Base-by-base conservation (phyloP, 2,797 vertebrate genomes). In the Oreortyx pictus region DNA sequence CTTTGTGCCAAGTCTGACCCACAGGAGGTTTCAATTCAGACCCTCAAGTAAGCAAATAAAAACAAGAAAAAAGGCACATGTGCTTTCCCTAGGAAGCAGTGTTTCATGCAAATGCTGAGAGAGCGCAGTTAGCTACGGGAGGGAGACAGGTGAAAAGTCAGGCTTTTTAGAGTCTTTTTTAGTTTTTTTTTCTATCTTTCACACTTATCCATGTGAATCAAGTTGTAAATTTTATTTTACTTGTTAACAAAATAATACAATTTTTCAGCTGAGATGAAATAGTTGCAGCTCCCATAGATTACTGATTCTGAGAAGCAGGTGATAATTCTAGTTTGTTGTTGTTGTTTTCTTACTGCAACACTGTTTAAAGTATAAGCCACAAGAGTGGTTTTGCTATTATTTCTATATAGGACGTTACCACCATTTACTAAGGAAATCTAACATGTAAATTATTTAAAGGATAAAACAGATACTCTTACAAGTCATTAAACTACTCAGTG, bases 261-360 rank as follows among this genome's bases (percentile, higher is more conserved):
- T 95, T 91, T 49, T 82, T 92, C 46, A 93, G 39, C 80, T 91
- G 79, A 67, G 35, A 43, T 91, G 81, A 72, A n/a, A 39, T 80
- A 37, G n/a, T 73, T 92, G 44, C 82, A 65, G 86, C 91, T 97
- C 89, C 82, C 90, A 76, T 93, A 96, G 72, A 91, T 94, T 80
- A 81, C 65, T 9, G 66, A 94, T 87, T 79, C 61, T 92, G 68
- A 94, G 80, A 79, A 89, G 64, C 73, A 93, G 68, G 61, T 95
- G 85, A 84, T 68, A 88, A 68, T 87, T 96, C 66, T 52, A 65
- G 86, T 73, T 49, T 43, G 31, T 56, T 56, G 46, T 64, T 66
- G 95, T 74, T 50, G 15, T 70, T 96, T 95, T 78, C 66, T 60
- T 82, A 92, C 67, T 68, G 18, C 33, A 77, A 14, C 62, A 17